Conservation (phyloP, 2,888 invertebrate species). For the Caenorhabditis japonica region DNA sequence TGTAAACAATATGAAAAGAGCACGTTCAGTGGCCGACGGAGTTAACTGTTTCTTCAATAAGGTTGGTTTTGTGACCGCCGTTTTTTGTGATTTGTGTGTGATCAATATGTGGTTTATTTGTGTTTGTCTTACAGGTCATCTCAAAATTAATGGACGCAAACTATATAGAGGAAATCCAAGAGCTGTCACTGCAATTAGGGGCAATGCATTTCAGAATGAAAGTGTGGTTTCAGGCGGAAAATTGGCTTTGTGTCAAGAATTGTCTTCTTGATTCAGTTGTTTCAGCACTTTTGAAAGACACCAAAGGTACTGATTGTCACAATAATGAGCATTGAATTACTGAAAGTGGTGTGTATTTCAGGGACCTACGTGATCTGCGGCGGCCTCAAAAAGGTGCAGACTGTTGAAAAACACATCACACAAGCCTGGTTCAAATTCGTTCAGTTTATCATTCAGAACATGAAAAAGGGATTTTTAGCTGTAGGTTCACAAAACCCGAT, state of each 20-base stretch:
- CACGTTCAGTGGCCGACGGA: slow-evolving; percentile 51
- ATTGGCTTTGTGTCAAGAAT: slow-evolving; percentile 62
- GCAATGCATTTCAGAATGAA: slow-evolving; percentile 59
- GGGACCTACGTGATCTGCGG: slow-evolving; percentile 46
- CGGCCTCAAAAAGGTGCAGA: slow-evolving; percentile 36
- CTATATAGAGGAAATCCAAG: slow-evolving; percentile 46
- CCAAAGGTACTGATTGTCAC: slow-evolving; percentile 37
- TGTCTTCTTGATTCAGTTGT: slow-evolving; percentile 58
- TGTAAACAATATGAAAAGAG: slow-evolving; percentile 51
- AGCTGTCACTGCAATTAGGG: slow-evolving; percentile 55
- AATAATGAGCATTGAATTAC: not conserved
- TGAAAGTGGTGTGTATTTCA: not conserved
- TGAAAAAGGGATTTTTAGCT: slow-evolving; percentile 57
- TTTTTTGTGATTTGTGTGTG: not conserved
- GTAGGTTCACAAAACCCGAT: slow-evolving; percentile 22
- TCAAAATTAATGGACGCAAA: slow-evolving; percentile 44
- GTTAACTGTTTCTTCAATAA: slow-evolving; percentile 56
- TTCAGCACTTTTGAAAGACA: slow-evolving; percentile 46
- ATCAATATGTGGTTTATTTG: not conserved
- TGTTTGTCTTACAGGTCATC: slow-evolving; percentile 30
- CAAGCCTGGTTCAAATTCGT: slow-evolving; percentile 60
- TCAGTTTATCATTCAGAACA: slow-evolving; percentile 61
- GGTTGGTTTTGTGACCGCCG: slow-evolving; percentile 7
- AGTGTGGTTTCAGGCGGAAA: slow-evolving; percentile 62
- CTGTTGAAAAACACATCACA: slow-evolving; percentile 46